Conservation (phyloP, 2,888 invertebrate species). For the Zhuqinia jingwanae region DNA sequence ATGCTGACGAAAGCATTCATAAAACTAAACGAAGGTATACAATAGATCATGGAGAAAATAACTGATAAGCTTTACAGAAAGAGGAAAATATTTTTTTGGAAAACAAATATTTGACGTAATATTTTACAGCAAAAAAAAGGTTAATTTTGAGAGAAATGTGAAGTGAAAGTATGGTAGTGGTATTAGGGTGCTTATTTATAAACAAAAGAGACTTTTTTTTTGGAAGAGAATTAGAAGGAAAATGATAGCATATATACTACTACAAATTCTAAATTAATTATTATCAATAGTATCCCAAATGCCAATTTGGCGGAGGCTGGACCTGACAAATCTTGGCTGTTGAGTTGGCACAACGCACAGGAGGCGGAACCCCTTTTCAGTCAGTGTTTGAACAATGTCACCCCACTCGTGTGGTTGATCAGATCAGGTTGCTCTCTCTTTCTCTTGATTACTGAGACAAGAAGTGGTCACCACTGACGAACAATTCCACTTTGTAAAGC, state of each 20-base stretch:
- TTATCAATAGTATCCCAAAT: constrained; percentile 65
- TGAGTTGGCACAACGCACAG: constrained; percentile 43
- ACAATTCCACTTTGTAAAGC: no score
- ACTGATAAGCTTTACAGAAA: constrained; percentile 55
- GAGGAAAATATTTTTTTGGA: constrained; percentile 34
- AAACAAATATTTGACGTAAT: constrained; percentile 28
- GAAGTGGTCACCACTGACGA: no score
- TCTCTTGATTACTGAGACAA: no score
- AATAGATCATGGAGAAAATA: constrained; percentile 41
- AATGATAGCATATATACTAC: constrained; percentile 51
- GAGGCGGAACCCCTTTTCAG: constrained; percentile 32
- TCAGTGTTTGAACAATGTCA: constrained; percentile 37
- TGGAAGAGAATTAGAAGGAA: constrained; percentile 35
- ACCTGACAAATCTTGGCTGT: constrained; percentile 63
- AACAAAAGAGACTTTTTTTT: constrained; percentile 27
- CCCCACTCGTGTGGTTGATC: background rate
- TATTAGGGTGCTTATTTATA: constrained; percentile 52
- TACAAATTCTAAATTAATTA: constrained; percentile 59
- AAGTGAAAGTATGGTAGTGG: constrained; percentile 44
- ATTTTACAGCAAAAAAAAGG: constrained; percentile 43
- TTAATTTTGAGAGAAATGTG: constrained; percentile 42
- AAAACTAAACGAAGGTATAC: constrained; percentile 38
- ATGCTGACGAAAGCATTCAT: constrained; percentile 68
- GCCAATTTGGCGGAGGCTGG: constrained; percentile 72
- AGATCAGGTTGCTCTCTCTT: no score